Percentiles rank a stretch among this genome's conserved stretches.
Evolutionary conservation across 1,140 invertebrate genomes (phyloP).

Genomic region (Spodoptera frugiperda): DNA sequence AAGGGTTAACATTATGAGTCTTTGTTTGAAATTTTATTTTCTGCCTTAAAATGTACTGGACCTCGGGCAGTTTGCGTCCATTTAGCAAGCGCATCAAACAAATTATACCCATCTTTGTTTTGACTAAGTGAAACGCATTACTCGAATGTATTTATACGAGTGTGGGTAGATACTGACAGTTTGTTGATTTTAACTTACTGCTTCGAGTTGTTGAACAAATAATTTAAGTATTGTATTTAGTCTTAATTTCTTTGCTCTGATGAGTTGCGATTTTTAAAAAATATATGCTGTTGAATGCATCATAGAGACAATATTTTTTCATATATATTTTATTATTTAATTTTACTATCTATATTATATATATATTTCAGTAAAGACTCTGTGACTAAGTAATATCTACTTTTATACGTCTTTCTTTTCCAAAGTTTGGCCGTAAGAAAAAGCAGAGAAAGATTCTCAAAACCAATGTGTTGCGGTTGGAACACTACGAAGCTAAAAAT

Average conservation of each 20-base stretch:
- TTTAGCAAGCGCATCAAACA: constrained; percentile 59
- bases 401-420: no score
- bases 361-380: no score
- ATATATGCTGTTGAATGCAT: neutral
- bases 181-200: constrained; percentile 39
- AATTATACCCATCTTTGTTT: constrained; percentile 64
- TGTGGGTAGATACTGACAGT: constrained; percentile 41
- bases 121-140: constrained; percentile 54
- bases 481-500: no score
- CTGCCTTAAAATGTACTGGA: constrained; percentile 61
- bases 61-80: constrained; percentile 60
- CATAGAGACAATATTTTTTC: neutral
- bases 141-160: constrained; percentile 22
- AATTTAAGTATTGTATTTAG: constrained; percentile 25
- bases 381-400: no score
- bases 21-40: constrained; percentile 76
- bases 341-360: no score
- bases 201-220: constrained; percentile 28
- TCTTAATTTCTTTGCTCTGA: constrained; percentile 6
- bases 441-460: no score
- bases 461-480: no score
- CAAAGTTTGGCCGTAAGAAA: no score
- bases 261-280: neutral
- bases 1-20: constrained; percentile 71
- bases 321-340: no score